Evolutionary conservation across 2,888 invertebrate species (phyloP), one percentile per base, ranked within the genome.

Genomic region (Callinectes sapidus): DNA sequence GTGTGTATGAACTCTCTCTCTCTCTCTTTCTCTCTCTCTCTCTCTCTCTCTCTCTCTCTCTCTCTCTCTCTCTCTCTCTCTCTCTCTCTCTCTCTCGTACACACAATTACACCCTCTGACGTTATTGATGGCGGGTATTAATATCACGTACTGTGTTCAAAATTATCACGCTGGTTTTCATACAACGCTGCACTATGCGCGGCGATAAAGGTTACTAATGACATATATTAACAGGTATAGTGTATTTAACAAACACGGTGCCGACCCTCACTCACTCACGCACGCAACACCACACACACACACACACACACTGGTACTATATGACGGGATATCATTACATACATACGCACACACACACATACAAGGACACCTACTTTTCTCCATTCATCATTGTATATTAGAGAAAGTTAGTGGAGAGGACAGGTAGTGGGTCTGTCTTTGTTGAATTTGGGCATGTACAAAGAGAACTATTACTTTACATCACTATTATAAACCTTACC

Each of bases 121-220:
- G 23, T 81, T 35, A 81, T 35, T 81, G 23, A 81, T 81, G 81
- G 81, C 35, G 2, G 81, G 81, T 35, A 81, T 71, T 71, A 71
- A 71, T 81, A 81, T 81, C 81, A 81, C 13, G 35, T n/a, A 81
- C 81, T 35, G 81, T 81, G 35, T 10, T 32, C 10, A 32, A 81
- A 81, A 81, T 81, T 32, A 35, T 32, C 81, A 81, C 81, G 35
- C 35, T 81, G 81, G 81, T 81, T 81, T 81, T 81, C 81, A 81
- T 81, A 81, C 81, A 81, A 81, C 35, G 23, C 81, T 35, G 81
- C 81, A 14, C 35, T 81, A 28, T 32, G 32, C 32, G 32, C 81
- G 81, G 16, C 81, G 81, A 81, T 81, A 81, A 81, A 81, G 81
- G 35, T 81, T 81, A 81, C 81, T 81, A 35, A 81, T 81, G 81